Conservation (phyloP, 2,113 vertebrate species). For the Acrocephalus arundinaceus region DNA sequence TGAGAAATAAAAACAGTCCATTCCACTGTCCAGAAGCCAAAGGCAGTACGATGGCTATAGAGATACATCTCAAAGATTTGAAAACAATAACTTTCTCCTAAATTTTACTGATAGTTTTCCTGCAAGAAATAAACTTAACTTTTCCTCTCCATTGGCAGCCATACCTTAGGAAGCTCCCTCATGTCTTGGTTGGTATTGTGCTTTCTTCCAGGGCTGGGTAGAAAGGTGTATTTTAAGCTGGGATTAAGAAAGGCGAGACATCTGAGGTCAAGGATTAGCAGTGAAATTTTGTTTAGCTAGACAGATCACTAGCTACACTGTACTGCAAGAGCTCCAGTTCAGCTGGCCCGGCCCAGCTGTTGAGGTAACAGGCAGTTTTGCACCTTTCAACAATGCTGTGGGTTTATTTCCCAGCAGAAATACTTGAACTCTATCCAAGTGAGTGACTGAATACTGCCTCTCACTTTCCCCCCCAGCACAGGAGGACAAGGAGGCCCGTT, state of each 20-base stretch:
- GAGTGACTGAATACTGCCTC: not conserved
- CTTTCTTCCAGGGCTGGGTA: not conserved
- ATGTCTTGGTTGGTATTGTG: not conserved
- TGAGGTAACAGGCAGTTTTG: slow-evolving; percentile 8
- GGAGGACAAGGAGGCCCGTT: not conserved
- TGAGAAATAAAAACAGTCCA: not conserved
- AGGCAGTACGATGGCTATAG: not conserved
- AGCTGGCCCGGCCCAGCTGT: not conserved
- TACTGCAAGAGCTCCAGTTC: not conserved
- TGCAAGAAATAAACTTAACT: not conserved
- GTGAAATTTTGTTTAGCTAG: not conserved
- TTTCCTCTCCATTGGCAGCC: not conserved
- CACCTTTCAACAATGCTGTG: not conserved
- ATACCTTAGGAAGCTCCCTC: not conserved
- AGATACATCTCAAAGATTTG: not conserved
- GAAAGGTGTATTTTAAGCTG: not conserved
- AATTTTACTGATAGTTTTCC: not conserved
- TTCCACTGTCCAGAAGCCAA: not conserved
- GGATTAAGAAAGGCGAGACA: not conserved
- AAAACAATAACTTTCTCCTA: not conserved
- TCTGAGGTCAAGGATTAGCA: not conserved
- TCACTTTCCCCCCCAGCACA: not conserved
- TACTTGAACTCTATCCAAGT: not conserved
- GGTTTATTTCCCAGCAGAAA: not conserved
- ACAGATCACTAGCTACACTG: not conserved